A percentile compares a stretch with the other conserved stretches of the same genome.
phyloP scores from a whole-genome alignment of 1,140 invertebrate species.

The Pachyrhynchus sulphureomaculatus region DNA sequence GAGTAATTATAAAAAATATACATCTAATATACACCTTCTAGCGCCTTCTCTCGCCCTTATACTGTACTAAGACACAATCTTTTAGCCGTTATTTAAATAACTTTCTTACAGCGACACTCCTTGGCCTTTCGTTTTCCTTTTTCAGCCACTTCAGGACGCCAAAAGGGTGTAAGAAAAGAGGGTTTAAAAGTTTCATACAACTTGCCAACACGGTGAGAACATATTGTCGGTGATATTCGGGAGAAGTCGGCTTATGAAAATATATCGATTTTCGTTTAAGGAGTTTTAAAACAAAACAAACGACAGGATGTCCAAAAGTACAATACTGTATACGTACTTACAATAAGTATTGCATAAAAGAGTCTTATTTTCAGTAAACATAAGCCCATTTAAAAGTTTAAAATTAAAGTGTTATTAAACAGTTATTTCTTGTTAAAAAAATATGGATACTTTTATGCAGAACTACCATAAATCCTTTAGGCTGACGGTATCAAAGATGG shows the following conservation, averaged over 20 bases:
- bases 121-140: not conserved
- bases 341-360: too few species aligned
- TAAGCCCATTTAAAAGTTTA: too few species aligned
- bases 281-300: too few species aligned
- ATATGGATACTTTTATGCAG: too few species aligned
- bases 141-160: not conserved
- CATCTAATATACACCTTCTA: not conserved
- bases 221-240: conserved; percentile 5
- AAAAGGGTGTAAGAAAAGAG: not conserved
- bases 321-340: too few species aligned
- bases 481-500: too few species aligned
- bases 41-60: conserved; percentile 10
- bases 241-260: not conserved
- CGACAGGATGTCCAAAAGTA: too few species aligned
- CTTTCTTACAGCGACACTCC: conserved; percentile 12
- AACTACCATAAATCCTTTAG: too few species aligned
- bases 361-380: too few species aligned
- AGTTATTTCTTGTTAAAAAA: too few species aligned
- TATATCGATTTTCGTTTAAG: not conserved
- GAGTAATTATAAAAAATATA: too few species aligned
- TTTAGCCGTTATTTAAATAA: not conserved
- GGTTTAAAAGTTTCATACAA: conserved; percentile 4
- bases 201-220: conserved; percentile 1
- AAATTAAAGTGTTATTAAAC: too few species aligned
- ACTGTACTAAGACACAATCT: not conserved